A percentile compares a stretch with the other conserved stretches of the same genome.
phyloP scores from a whole-genome alignment of 1,140 invertebrate genomes.

The Leptinotarsa lineolata region DNA sequence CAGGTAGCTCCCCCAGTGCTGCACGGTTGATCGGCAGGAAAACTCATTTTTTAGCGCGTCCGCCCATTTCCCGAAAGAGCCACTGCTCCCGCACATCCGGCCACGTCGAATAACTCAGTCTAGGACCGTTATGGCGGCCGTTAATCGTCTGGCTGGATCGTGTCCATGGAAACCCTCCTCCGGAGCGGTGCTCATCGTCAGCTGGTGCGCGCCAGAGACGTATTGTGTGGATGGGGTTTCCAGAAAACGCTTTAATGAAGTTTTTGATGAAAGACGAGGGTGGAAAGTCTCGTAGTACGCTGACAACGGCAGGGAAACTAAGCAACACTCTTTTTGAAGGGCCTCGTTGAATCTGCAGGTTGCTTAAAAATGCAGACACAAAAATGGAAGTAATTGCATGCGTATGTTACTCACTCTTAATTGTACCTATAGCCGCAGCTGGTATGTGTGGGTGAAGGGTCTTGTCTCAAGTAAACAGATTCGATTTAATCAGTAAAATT shows the following conservation, averaged over 20 bases:
- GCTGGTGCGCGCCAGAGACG: conserved; percentile 36
- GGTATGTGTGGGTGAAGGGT: too few relatives aligned
- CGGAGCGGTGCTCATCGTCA: conserved; percentile 31
- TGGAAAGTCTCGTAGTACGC: background rate
- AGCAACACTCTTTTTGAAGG: background rate
- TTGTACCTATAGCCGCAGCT: too few relatives aligned
- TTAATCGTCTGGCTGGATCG: conserved; percentile 27
- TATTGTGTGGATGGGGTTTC: background rate
- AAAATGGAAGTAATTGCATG: too few relatives aligned
- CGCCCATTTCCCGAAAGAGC: conserved; percentile 37
- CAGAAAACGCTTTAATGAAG: background rate
- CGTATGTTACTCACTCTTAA: too few relatives aligned
- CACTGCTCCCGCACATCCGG: conserved; percentile 29
- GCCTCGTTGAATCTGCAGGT: background rate
- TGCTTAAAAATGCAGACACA: too few relatives aligned
- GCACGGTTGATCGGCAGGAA: conserved; percentile 37
- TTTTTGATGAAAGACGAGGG: background rate
- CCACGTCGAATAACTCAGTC: conserved; percentile 22
- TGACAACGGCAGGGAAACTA: background rate
- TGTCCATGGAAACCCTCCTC: conserved; percentile 45
- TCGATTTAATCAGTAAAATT: too few relatives aligned
- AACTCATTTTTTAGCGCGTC: conserved; percentile 39
- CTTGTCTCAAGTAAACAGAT: too few relatives aligned
- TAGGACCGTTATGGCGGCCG: conserved; percentile 9
- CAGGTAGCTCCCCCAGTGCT: conserved; percentile 24